Percentiles rank a stretch among this genome's conserved stretches.
These are phyloP conservation scores for Rhyzopertha dominica DNA, from an alignment of 1,140 invertebrate genomes.

Conservation along the genomic window DNA sequence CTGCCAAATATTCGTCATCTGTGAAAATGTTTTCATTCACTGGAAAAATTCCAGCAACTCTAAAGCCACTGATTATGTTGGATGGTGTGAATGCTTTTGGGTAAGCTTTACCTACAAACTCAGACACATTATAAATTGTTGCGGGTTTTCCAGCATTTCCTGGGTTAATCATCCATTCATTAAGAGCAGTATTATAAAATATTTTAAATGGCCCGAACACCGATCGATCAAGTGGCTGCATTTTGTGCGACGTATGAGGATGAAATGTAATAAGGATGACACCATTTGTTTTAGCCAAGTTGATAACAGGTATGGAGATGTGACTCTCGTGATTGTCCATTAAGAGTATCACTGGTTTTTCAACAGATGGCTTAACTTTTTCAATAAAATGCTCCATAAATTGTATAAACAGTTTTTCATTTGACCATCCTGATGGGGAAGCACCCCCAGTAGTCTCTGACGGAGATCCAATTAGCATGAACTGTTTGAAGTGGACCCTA, in stretches of 20 bases:
- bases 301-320: too few relatives aligned
- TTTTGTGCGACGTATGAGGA: slow-evolving; percentile 12
- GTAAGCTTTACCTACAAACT: neutral
- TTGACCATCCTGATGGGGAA: slow-evolving; percentile 46
- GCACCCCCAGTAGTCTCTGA: slow-evolving; percentile 20
- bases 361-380: slow-evolving; percentile 22
- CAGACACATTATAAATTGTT: neutral
- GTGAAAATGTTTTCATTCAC: slow-evolving; percentile 14
- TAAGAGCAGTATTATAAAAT: neutral
- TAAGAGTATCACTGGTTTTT: slow-evolving; percentile 15
- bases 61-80: slow-evolving; percentile 8
- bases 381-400: slow-evolving; percentile 42
- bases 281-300: too few relatives aligned
- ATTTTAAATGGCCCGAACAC: slow-evolving; percentile 9
- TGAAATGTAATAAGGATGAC: too few relatives aligned
- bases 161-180: neutral
- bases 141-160: slow-evolving; percentile 1
- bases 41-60: slow-evolving; percentile 2
- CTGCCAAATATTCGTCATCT: slow-evolving; percentile 9
- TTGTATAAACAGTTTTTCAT: slow-evolving; percentile 36
- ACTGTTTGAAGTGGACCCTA: slow-evolving; percentile 32
- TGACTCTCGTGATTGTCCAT: too few relatives aligned
- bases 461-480: slow-evolving; percentile 27
- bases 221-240: neutral
- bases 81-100: too few relatives aligned